Base-by-base conservation (phyloP, 2,797 vertebrate genomes). In the Acipenser transmontanus region DNA sequence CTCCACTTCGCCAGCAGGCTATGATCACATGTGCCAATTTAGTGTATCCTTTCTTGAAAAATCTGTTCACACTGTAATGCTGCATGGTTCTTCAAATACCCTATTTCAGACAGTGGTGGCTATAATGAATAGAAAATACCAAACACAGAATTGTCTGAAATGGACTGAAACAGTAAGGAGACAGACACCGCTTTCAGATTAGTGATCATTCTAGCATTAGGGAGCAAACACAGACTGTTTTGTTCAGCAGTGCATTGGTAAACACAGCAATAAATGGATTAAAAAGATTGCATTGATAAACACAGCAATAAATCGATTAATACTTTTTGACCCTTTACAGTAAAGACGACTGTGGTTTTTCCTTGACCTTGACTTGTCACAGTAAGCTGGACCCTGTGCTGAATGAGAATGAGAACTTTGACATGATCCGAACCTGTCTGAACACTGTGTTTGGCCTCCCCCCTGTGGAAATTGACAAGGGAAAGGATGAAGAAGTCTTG, bases 1-100 rank as follows among this genome's bases (percentile, higher is more conserved):
- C 93, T 0, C 85, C 90, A 1, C 68, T 97, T 12, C 90, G 95
- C 34, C 91, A 92, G 71, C 89, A 89, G 7, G 93, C 95, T 48
- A 91, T 98, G 90, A 74, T 79, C 0, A 84, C 94, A 50, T 97
- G 91, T 80, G 84, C 90, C 10, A 85, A 92, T 80, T 85, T 98
- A 6, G 84, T 90, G 96, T 98, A 97, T 97, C 95, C 93, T 93
- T 84, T n/a, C 13, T 11, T 13, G 6, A 1, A 52, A n/a, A 50
- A 13, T 34, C 6, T 6, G 9, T 61, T 65, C 8, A 51, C 20
- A 6, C 48, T 66, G n/a, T 13, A 4, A 2, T 8, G 7, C n/a
- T 1, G 6, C 13, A 12, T 8, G 47, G 10, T 48, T 8, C 8
- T 6, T 14, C 4, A 7, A n/a, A 6, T 13, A 11, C 13, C 11